Evolutionary conservation across 2,797 vertebrate species (phyloP).

Genomic region (Sebastes flavidus): DNA sequence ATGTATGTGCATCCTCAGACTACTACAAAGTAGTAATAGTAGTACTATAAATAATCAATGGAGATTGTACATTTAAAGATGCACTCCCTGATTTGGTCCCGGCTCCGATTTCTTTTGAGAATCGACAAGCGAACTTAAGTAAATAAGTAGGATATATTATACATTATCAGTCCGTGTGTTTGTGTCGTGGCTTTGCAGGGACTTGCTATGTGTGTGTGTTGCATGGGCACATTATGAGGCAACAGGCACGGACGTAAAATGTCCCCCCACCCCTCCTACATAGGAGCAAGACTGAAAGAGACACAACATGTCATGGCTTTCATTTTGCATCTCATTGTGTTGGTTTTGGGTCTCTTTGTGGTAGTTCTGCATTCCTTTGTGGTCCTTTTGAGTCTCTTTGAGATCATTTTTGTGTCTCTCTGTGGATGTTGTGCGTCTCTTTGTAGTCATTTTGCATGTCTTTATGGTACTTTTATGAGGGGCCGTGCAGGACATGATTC

Average conservation of each 20-base stretch:
- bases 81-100: neutral
- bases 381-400: neutral
- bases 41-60: neutral
- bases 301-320: neutral
- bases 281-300: neutral
- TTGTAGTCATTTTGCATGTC: no score
- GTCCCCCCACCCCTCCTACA: neutral
- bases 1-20: neutral
- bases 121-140: neutral
- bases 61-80: neutral
- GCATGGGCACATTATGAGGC: neutral
- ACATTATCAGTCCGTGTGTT: neutral
- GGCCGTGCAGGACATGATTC: no score
- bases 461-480: no score
- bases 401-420: neutral
- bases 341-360: neutral
- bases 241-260: neutral
- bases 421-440: no score
- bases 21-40: neutral
- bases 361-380: neutral
- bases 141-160: neutral
- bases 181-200: neutral
- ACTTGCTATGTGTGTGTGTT: neutral
- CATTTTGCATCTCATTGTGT: neutral
- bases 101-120: neutral